Base-by-base conservation (phyloP, 2,797 vertebrate genomes). In the Bradypus variegatus region DNA sequence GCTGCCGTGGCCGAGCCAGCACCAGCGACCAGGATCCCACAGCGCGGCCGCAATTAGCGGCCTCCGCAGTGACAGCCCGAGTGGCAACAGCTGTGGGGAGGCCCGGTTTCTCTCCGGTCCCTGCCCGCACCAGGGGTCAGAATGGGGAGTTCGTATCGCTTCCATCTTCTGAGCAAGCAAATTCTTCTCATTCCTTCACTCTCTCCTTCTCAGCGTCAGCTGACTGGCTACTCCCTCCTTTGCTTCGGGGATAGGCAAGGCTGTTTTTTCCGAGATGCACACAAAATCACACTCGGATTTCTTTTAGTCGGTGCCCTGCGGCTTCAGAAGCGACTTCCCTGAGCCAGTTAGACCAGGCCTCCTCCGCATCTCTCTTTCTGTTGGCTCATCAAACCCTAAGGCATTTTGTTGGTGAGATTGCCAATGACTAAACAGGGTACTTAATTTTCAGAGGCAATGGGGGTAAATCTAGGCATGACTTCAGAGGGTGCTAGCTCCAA, bases 151-250 rank as follows among this genome's bases (percentile, higher is more conserved):
- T 94, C 87, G 80, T 77, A 33, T 93, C 92, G 88, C 92, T 93
- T 95, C 87, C 16, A 2, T 92, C 91, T 91, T 95, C 94, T 96
- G 95, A 93, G 93, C 85, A 89, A 94, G 94, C 85, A 95, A 76
- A 95, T 96, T 95, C 82, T 80, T 96, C 81, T 96, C 93, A 93
- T 96, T 87, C 77, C 94, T 93, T 25, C 89, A 36, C 95, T 62
- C 3, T 2, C 14, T 60, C 11, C 88, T 67, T 86, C 84, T 27
- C 76, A 2, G 94, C 27, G 15, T 93, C 33, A 93, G 95, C 96
- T 95, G 96, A 96, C 53, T 33, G 36, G 86, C 93, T 8, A 83
- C 79, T 38, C 33, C 64, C 81, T 85, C 84, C 86, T 55, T 27
- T 18, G 72, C 94, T 69, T 18, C 18, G 45, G 75, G 93, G 62